Conservation (phyloP, 2,113 vertebrate genomes). For the Columba janthina region DNA sequence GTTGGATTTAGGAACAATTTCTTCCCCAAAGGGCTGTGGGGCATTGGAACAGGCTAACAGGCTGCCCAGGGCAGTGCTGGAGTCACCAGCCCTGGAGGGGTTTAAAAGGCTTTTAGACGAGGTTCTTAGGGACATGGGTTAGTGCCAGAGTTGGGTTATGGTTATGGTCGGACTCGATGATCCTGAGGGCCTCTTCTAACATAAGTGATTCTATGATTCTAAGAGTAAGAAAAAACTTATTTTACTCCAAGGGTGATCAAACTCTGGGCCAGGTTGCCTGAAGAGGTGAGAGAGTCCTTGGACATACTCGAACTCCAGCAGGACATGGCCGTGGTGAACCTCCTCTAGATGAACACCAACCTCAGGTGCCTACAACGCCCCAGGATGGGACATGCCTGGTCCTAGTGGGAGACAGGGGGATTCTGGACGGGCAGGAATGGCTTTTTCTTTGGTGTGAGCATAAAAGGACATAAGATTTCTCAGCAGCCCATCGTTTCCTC, state of each 20-base stretch:
- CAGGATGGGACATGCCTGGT: too few species aligned
- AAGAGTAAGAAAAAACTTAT: not conserved
- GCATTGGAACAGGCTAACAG: too few species aligned
- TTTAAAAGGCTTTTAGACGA: too few species aligned
- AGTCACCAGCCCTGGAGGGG: too few species aligned
- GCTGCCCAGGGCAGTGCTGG: too few species aligned
- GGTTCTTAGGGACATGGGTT: too few species aligned
- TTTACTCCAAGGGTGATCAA: not conserved
- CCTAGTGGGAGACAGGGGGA: fast-evolving
- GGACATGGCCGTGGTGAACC: not conserved
- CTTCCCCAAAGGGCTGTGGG: too few species aligned
- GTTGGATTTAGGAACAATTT: too few species aligned
- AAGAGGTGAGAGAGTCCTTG: not conserved
- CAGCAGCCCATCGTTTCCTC: not conserved
- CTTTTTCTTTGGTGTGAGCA: not conserved
- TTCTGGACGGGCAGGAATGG: not conserved
- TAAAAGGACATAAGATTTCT: not conserved
- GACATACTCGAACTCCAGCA: not conserved
- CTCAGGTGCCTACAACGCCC: fast-evolving
- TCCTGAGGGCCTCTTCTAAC: too few species aligned
- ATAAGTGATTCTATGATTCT: not conserved
- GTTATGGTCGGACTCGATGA: too few species aligned
- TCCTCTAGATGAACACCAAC: not conserved
- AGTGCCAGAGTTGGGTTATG: too few species aligned
- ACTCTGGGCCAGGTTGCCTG: not conserved